Conservation (phyloP, 2,113 vertebrate species). For the Mustela lutreola region DNA sequence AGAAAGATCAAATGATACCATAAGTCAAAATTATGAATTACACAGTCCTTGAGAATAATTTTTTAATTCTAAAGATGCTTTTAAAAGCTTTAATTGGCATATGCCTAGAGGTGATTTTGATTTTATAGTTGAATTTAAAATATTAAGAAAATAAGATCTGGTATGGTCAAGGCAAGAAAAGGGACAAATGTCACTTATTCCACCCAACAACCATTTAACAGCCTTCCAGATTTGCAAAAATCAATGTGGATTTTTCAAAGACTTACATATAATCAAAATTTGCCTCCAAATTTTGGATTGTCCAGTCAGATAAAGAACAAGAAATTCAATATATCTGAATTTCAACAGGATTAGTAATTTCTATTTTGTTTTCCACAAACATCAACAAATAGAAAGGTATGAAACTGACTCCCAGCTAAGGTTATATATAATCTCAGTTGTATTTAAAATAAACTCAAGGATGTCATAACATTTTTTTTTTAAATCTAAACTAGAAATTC, state of each 20-base stretch:
- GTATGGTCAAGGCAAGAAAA: background rate
- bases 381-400: background rate
- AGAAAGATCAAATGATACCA: background rate
- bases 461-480: background rate
- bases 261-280: background rate
- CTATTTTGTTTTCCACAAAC: background rate
- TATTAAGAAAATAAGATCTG: background rate
- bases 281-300: background rate
- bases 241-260: conserved; percentile 4
- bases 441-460: background rate
- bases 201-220: background rate
- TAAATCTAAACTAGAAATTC: background rate
- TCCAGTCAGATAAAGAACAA: background rate
- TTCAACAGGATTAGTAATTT: background rate
- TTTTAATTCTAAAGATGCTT: background rate
- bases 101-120: background rate
- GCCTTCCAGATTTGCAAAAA: background rate
- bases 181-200: background rate
- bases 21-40: background rate
- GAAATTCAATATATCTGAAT: background rate
- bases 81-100: background rate
- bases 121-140: conserved; percentile 49
- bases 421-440: background rate
- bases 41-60: conserved; percentile 3
- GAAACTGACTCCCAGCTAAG: background rate